These are phyloP conservation scores for Oryzias sinensis DNA, from an alignment of 2,797 vertebrate species.

Conservation along the genomic window DNA sequence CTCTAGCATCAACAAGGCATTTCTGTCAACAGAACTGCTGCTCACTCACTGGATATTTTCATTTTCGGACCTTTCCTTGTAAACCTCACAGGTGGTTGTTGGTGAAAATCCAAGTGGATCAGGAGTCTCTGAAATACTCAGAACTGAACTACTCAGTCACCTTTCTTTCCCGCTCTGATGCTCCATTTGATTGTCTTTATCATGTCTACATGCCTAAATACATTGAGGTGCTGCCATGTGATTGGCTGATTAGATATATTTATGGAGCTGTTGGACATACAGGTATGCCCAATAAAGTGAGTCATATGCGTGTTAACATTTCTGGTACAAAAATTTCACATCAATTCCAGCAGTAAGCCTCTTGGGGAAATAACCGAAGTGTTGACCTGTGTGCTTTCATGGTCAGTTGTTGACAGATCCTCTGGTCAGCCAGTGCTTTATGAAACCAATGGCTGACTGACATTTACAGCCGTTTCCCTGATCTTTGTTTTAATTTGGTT, in stretches of 20 bases:
- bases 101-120: too few species aligned
- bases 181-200: too few species aligned
- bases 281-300: not conserved
- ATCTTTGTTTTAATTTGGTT: constrained; percentile 19
- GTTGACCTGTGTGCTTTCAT: constrained; percentile 12
- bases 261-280: too few species aligned
- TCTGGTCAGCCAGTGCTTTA: constrained; percentile 18
- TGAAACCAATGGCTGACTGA: constrained; percentile 8
- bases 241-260: too few species aligned
- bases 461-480: constrained; percentile 32
- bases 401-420: constrained; percentile 14
- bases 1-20: constrained; percentile 50
- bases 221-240: too few species aligned
- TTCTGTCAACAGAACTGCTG: constrained; percentile 3
- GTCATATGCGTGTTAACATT: not conserved
- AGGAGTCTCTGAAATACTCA: too few species aligned
- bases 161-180: too few species aligned
- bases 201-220: too few species aligned
- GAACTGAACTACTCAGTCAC: too few species aligned
- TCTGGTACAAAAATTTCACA: not conserved
- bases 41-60: too few species aligned
- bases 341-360: not conserved
- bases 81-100: too few species aligned
- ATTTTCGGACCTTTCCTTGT: too few species aligned
- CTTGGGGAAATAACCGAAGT: not conserved